Evolutionary conservation across 2,113 vertebrate genomes (phyloP).

Genomic region (Podiceps cristatus): DNA sequence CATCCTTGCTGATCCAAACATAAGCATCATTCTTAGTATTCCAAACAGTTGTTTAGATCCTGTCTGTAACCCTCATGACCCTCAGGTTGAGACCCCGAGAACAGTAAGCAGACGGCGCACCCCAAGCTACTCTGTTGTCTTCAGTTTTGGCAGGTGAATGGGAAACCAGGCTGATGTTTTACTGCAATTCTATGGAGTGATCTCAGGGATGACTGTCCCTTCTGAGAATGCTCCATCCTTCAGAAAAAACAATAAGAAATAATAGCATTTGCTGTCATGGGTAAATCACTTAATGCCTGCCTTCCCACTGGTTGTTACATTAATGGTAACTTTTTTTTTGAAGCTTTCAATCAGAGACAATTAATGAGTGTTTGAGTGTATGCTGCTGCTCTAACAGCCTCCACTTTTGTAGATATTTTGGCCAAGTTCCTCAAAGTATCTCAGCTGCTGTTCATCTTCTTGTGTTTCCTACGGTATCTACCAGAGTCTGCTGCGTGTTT

Average conservation of each 20-base stretch:
- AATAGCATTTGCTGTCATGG: background rate
- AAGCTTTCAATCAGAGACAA: background rate
- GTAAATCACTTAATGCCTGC: background rate
- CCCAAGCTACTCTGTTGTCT: background rate
- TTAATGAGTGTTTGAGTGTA: background rate
- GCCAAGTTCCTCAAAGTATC: background rate
- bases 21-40: background rate
- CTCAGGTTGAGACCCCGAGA: background rate
- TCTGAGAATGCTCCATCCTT: background rate
- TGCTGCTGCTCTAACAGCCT: background rate
- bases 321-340: background rate
- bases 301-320: background rate
- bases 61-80: background rate
- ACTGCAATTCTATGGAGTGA: background rate
- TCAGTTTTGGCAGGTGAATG: background rate
- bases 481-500: accelerated
- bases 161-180: background rate
- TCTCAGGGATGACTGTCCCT: background rate
- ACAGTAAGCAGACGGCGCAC: background rate
- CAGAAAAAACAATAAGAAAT: background rate
- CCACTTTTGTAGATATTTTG: background rate
- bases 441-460: background rate
- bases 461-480: background rate
- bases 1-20: background rate
- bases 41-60: background rate